Conservation (phyloP, 2,113 vertebrate genomes). For the Saguinus imperator region DNA sequence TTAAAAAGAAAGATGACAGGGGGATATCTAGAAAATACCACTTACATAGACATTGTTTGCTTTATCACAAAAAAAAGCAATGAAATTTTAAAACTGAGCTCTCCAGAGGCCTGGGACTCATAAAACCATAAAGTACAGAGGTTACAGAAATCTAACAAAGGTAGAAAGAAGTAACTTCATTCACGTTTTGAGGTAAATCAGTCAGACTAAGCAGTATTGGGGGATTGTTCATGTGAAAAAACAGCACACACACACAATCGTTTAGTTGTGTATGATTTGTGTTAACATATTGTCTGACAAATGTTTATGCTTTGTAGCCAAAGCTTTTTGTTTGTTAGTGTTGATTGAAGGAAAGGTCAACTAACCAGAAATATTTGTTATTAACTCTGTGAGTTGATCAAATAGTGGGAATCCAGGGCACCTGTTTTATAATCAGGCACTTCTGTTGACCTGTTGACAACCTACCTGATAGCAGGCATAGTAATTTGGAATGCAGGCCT, state of each 20-base stretch:
- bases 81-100: neutral
- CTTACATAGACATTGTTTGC: neutral
- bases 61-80: neutral
- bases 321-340: slow-evolving; percentile 18
- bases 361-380: slow-evolving; percentile 21
- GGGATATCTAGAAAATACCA: neutral
- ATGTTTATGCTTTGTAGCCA: slow-evolving; percentile 18
- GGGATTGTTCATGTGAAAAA: neutral
- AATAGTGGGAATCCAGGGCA: neutral
- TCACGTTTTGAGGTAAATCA: neutral
- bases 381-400: neutral
- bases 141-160: neutral
- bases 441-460: neutral
- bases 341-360: slow-evolving; percentile 29
- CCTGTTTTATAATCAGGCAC: neutral
- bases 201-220: neutral
- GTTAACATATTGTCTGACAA: slow-evolving; percentile 12
- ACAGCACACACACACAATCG: neutral
- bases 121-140: neutral
- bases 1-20: neutral
- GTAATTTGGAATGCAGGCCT: neutral
- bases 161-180: neutral
- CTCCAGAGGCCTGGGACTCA: neutral
- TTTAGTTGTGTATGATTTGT: neutral
- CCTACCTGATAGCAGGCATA: neutral